Base-by-base conservation (phyloP, 1,140 invertebrate genomes). In the Akabosia matsudoensis region DNA sequence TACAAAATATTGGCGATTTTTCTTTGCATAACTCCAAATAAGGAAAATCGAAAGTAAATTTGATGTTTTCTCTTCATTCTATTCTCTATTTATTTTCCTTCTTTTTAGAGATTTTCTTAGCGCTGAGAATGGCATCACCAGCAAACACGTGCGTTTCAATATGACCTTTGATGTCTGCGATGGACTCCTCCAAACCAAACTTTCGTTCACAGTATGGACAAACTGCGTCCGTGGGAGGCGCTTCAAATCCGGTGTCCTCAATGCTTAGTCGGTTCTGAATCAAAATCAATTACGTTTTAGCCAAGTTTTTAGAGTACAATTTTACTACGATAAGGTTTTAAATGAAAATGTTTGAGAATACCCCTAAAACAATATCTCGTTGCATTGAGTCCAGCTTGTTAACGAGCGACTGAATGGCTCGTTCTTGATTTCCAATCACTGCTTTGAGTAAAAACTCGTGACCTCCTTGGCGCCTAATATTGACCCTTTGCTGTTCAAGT, bases 391-490 rank as follows among this genome's bases (percentile, higher is more conserved):
- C 61, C 22, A 67, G 30, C 33, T 45, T 34, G 14, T 72, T 26
- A 22, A 51, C 70, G 4, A 72, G 24, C 13, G 70, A 45, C 24
- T 72, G 70, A 45, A 72, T 72, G 14, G 70, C 70, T 13, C 37
- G 13, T 28, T 72, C 70, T 26, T 72, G 70, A 45, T 72, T 72
- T 72, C 70, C 70, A 37, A 72, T 72, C 13, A 72, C 37, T 16
- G 70, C 70, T 26, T 72, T 72, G 1, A 45, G 26, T 22, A 22
- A 22, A 72, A 72, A 37, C 22, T 72, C 70, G 3, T 45, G 16
- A 4, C 70, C 70, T 24, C 33, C 16, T 4, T 4, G 16, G 10
- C 70, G 70, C 4, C 33, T 4, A 10, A 72, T 34, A 22, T 28
- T 72, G 4, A 51, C 33, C 30, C 37, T 34, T 28, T 72, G 70